Evolutionary conservation across 2,113 vertebrate genomes (phyloP), one percentile per base, ranked within the genome.

Genomic region (Ramphastos sulfuratus): DNA sequence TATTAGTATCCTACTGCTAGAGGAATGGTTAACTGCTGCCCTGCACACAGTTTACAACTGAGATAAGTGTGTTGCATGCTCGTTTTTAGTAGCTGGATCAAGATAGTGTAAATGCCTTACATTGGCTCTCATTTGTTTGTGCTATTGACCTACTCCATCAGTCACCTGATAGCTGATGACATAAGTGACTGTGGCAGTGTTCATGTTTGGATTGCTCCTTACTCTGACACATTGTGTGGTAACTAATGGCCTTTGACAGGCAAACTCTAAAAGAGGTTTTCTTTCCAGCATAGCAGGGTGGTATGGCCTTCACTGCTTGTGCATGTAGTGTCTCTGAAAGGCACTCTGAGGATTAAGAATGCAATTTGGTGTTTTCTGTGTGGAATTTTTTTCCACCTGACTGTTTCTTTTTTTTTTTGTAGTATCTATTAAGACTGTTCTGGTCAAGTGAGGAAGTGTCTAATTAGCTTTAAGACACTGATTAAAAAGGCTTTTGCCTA

Each of bases 151-250:
- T 77, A 12, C 69, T 90, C 50, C 30, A 73, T 39, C 82, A 55
- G 92, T 95, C 90, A 86, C 37, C 85, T 92, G 85, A 92, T 69
- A 42, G 76, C 72, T 8, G 48, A 10, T 94, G 95, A 56, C 91
- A 80, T 15, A 30, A 93, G 52, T 67, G 90, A 10, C 56, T 59
- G 78, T 54, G 87, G 89, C 79, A 56, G 71, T 31, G 67, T 28
- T 79, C 12, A 1, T 82, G 76, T 83, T 83, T 58, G 79, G 54
- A 31, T 88, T 39, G 23, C 76, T 92, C 64, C 14, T 74, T 83
- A 85, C 82, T 28, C 25, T 42, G 23, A 59, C 2, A 14, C 71
- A 19, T 5, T 42, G 75, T 4, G 13, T 87, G 82, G 64, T 70
- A 75, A 15, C 71, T 82, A 48, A 39, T 67, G 87, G 75, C 64